phyloP scores from a whole-genome alignment of 92 coral and sea anemone genomes.

The Meandrina meandrites region DNA sequence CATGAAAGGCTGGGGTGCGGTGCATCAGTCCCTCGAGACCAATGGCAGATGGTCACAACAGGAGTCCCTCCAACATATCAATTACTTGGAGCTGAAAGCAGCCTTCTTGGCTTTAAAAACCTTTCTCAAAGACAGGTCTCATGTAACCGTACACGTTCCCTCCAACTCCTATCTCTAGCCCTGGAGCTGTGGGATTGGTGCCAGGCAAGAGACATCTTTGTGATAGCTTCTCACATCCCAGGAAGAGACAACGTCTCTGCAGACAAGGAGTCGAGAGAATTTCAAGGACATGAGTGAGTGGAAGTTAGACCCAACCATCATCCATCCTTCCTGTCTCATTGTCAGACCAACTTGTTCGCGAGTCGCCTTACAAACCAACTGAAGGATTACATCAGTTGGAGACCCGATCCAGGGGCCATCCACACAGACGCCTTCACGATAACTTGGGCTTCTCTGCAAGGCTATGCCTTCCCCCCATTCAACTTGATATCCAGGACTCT shows the following conservation, averaged over 20 bases:
- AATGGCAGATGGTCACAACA: constrained; percentile 62
- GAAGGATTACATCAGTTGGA: constrained; percentile 53
- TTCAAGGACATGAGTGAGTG: constrained; percentile 1
- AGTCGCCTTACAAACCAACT: constrained; percentile 48
- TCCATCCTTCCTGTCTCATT: constrained; percentile 46
- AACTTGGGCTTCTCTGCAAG: constrained; percentile 45
- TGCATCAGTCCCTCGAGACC: constrained; percentile 28
- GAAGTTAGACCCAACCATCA: constrained; percentile 27
- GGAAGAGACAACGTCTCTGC: constrained; percentile 49
- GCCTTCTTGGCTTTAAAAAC: constrained; percentile 46
- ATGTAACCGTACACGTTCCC: constrained; percentile 52
- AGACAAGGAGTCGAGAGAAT: constrained; percentile 10
- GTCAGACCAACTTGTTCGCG: constrained; percentile 58
- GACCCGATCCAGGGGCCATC: too few species aligned
- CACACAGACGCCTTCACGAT: constrained; percentile 54
- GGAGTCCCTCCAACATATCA: constrained; percentile 56
- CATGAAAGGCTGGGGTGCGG: constrained; percentile 62
- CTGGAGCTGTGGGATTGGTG: constrained; percentile 66
- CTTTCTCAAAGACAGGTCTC: constrained; percentile 55
- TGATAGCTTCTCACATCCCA: constrained; percentile 49
- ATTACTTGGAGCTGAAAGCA: constrained; percentile 49
- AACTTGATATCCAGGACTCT: constrained; percentile 36
- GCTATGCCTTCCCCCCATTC: constrained; percentile 63
- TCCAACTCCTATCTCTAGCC: constrained; percentile 42
- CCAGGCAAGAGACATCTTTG: constrained; percentile 23